Conservation (phyloP, 2,113 vertebrate genomes). For the Grus americana region DNA sequence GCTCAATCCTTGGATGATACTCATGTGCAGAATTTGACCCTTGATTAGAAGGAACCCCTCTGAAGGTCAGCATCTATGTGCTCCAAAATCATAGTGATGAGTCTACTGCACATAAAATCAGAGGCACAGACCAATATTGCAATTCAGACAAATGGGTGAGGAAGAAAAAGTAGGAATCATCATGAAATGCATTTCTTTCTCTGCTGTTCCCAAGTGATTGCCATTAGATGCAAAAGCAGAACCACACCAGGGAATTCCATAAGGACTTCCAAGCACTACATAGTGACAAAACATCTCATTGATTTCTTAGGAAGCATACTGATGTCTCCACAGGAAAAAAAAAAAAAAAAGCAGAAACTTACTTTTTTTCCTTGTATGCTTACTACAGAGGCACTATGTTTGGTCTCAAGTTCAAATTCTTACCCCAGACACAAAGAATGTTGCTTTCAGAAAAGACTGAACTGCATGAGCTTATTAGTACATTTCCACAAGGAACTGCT, state of each 20-base stretch:
- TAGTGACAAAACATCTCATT: neutral
- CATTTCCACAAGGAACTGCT: neutral
- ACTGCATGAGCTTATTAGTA: neutral
- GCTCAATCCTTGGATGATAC: neutral
- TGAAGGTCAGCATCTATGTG: neutral
- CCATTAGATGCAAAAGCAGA: neutral
- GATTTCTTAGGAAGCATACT: neutral
- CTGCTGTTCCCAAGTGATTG: neutral
- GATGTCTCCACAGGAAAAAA: neutral
- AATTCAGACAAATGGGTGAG: neutral
- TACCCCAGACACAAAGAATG: neutral
- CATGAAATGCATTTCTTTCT: neutral
- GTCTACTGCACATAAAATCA: neutral
- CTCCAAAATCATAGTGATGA: neutral
- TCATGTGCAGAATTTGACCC: accelerated
- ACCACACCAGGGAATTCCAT: neutral
- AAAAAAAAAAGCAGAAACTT: neutral
- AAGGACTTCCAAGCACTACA: neutral
- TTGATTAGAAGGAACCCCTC: neutral
- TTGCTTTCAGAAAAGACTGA: neutral
- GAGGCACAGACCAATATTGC: neutral
- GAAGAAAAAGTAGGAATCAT: neutral
- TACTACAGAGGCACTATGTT: neutral
- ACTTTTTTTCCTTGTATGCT: neutral
- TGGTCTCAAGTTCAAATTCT: neutral